Evolutionary conservation across 1,140 invertebrate genomes (phyloP).

Genomic region (Drosophila pallidifrons): DNA sequence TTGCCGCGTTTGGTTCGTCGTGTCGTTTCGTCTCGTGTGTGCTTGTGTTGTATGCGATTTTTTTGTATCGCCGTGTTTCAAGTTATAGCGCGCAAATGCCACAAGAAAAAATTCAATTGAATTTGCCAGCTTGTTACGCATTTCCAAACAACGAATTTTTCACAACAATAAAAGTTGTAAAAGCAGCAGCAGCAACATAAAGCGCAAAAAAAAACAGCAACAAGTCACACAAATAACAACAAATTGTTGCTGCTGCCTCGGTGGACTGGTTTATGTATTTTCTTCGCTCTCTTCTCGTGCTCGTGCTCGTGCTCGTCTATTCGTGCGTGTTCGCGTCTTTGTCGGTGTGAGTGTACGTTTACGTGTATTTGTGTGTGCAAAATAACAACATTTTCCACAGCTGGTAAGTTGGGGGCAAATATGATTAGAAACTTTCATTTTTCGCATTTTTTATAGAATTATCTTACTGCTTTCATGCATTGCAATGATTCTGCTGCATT

Average conservation of each 20-base stretch:
- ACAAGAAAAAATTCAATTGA: conserved; percentile 26
- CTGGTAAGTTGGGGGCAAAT: conserved; percentile 39
- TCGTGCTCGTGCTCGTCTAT: conserved; percentile 31
- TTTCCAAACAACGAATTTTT: conserved; percentile 35
- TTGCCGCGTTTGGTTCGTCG: conserved; percentile 57
- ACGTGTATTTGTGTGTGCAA: conserved; percentile 36
- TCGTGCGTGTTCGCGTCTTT: conserved; percentile 7
- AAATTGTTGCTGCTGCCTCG: conserved; percentile 52
- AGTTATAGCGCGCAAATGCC: conserved; percentile 55
- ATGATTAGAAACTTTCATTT: conserved; percentile 26
- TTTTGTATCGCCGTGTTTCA: conserved; percentile 12
- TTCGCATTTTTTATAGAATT: conserved; percentile 20
- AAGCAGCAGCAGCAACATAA: conserved; percentile 13
- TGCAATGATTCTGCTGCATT: conserved; percentile 3
- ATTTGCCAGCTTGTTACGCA: conserved; percentile 47
- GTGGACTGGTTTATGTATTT: conserved; percentile 24
- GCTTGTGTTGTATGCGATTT: conserved; percentile 3
- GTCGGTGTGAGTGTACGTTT: conserved; percentile 24
- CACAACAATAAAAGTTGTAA: conserved; percentile 4
- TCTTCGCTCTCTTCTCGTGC: conserved; percentile 19
- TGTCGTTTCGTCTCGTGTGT: conserved; percentile 4
- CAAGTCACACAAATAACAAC: conserved; percentile 53
- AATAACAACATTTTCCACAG: conserved; percentile 44
- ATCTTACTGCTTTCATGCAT: conserved; percentile 15
- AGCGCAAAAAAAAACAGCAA: conserved; percentile 28